Base-by-base conservation (phyloP, 2,888 invertebrate genomes). In the Salticus scenicus region DNA sequence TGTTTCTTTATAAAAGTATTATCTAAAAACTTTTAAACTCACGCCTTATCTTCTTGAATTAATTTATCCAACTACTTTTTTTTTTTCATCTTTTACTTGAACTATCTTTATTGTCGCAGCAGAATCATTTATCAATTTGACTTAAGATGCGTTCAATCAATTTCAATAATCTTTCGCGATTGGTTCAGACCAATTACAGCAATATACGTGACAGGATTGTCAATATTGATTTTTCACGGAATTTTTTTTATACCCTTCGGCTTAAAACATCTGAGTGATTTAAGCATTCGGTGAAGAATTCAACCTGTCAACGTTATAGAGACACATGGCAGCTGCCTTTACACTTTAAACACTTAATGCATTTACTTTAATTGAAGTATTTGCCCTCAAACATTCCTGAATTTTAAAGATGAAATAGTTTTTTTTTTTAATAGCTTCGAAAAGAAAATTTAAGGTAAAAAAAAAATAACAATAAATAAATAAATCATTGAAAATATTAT, bases 111-210 rank as follows among this genome's bases (percentile, higher is more conserved):
- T n/a, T n/a, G n/a, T n/a, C n/a, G n/a, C n/a, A n/a, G n/a, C n/a
- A n/a, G n/a, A n/a, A n/a, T n/a, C n/a, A n/a, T n/a, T n/a, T n/a
- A n/a, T n/a, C n/a, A n/a, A n/a, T n/a, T n/a, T n/a, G n/a, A n/a
- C n/a, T n/a, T n/a, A n/a, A n/a, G n/a, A n/a, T n/a, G n/a, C 57
- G 5, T 24, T 57, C 57, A n/a, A 57, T 57, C 57, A 57, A 57
- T 57, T 57, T 57, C 24, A 57, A 24, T 24, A 24, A 57, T 24
- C 57, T 24, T 57, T 24, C 8, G 24, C 57, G 5, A 17, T 24
- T 57, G 20, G 20, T 12, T 8, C 24, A 1, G 12, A 24, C 57
- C 57, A 20, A 57, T 57, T 57, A 57, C 57, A 12, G 47, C 17
- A 47, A 7, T 37, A 24, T 24, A 57, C 57, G 57, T 57, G 57